Base-by-base conservation (phyloP, 2,888 invertebrate species). In the Rhingia campestris region DNA sequence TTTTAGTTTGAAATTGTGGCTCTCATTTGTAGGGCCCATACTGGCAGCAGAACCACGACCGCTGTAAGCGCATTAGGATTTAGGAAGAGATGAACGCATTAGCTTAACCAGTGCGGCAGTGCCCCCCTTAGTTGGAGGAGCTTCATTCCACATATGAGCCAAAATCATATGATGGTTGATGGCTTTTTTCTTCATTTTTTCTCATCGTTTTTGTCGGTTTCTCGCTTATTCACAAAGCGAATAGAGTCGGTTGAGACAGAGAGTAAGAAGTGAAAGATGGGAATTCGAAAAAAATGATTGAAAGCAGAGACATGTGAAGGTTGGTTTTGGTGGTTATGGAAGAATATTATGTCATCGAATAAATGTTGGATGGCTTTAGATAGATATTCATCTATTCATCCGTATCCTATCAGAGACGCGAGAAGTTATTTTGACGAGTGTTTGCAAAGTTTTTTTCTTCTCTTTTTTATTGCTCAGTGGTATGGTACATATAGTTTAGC, bases 321-420 rank as follows among this genome's bases (percentile, higher is more conserved):
- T 79, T 82, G 73, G 67, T 73, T 73, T 81, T 73, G 59, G 54
- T 74, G 73, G 61, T 77, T 81, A 77, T 73, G 72, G 81, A 77
- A 73, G 66, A 79, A 58, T 63, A 73, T 82, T 82, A 82, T 82
- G 82, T 82, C 82, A 82, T 79, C 73, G 63, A 35, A 22, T 22
- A 22, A 22, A 45, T 41, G 35, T 58, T 47, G 12, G 47, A n/a
- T 39, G 63, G 45, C 14, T n/a, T 39, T 33, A 63, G 73, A 45
- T 33, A 54, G 33, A 45, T 32, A 43, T 10, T 0, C 32, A 54
- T 53, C 6, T 72, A 12, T 12, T 22, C 22, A 22, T 22, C 22
- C 22, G 22, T 22, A 22, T 22, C 2, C 12, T 67, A 7, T 54
- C 33, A 54, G 22, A 41, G 39, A 32, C 3, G 53, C 4, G 9